Percentiles rank a stretch among this genome's conserved stretches.
These are phyloP conservation scores for Aphelenchoides avenae DNA, from an alignment of 1,140 invertebrate genomes.

Conservation along the genomic window DNA sequence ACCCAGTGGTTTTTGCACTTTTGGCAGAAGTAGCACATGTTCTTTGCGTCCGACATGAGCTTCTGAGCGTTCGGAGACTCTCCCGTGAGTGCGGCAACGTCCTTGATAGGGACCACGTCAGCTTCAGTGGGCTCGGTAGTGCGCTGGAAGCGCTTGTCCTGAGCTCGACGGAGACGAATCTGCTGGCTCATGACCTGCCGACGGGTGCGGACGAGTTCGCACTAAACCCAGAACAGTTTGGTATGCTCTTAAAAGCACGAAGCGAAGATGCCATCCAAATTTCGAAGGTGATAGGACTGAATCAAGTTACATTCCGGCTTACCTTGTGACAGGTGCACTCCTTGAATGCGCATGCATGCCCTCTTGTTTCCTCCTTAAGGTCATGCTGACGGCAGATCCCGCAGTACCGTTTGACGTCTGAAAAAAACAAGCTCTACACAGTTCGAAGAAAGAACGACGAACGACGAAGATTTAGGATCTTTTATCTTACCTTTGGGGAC, in stretches of 20 bases:
- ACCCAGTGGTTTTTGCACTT: slow-evolving; percentile 55
- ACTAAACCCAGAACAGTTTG: slow-evolving; percentile 37
- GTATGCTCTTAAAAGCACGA: no score
- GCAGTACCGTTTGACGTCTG: slow-evolving; percentile 56
- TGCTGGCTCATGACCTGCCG: slow-evolving; percentile 55
- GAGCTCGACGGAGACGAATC: slow-evolving; percentile 51
- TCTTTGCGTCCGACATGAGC: slow-evolving; percentile 25
- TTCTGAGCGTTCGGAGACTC: slow-evolving; percentile 13
- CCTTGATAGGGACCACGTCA: slow-evolving; percentile 29
- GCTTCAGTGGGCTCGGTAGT: slow-evolving; percentile 35
- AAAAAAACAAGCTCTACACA: background rate
- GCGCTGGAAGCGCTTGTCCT: slow-evolving; percentile 54
- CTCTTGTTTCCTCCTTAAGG: slow-evolving; percentile 48
- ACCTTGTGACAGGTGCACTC: slow-evolving; percentile 51
- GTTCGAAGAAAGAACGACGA: background rate
- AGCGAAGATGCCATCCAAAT: no score
- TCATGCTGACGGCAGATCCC: slow-evolving; percentile 55
- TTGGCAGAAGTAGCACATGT: slow-evolving; percentile 58
- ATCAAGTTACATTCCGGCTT: background rate
- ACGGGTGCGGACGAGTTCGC: slow-evolving; percentile 47
- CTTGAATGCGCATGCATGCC: slow-evolving; percentile 49
- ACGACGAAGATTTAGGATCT: no score
- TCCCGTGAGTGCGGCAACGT: background rate
- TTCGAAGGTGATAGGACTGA: slow-evolving; percentile 14
- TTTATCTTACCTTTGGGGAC: slow-evolving; percentile 23